phyloP scores from a whole-genome alignment of 2,888 invertebrate genomes.

The Onthophagus sagittarius region DNA sequence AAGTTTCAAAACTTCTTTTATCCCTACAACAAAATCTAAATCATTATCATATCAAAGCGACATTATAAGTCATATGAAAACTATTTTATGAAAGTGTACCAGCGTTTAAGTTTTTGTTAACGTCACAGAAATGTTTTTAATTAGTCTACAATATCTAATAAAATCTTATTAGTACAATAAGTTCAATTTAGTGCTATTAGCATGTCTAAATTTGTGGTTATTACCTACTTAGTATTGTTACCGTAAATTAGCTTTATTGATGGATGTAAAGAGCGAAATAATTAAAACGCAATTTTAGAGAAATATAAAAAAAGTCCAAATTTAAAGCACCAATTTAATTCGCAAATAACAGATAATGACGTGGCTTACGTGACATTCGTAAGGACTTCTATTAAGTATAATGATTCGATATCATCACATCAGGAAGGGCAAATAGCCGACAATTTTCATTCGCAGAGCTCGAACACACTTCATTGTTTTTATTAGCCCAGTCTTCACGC shows the following conservation, averaged over 20 bases:
- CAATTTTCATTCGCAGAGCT: not conserved
- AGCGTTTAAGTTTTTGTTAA: not conserved
- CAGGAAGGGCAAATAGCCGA: slow-evolving; percentile 6
- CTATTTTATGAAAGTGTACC: not conserved
- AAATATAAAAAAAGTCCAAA: no score
- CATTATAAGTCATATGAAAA: no score
- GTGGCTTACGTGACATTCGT: not conserved
- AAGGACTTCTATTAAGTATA: not conserved
- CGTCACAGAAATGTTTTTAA: not conserved
- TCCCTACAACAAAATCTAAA: no score
- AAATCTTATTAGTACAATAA: not conserved
- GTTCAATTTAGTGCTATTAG: not conserved
- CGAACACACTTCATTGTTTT: not conserved
- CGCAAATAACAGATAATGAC: not conserved
- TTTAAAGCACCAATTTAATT: not conserved
- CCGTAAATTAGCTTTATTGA: not conserved
- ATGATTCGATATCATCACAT: not conserved
- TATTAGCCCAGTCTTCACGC: slow-evolving; percentile 1
- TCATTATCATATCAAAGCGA: no score
- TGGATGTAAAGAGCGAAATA: not conserved
- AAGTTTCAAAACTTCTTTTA: no score
- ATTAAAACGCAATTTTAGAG: no score
- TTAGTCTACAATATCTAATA: not conserved
- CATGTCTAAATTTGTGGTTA: not conserved
- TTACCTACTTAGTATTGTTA: not conserved